phyloP scores from a whole-genome alignment of 2,797 vertebrate genomes.

The Percopsis omiscomaycus region DNA sequence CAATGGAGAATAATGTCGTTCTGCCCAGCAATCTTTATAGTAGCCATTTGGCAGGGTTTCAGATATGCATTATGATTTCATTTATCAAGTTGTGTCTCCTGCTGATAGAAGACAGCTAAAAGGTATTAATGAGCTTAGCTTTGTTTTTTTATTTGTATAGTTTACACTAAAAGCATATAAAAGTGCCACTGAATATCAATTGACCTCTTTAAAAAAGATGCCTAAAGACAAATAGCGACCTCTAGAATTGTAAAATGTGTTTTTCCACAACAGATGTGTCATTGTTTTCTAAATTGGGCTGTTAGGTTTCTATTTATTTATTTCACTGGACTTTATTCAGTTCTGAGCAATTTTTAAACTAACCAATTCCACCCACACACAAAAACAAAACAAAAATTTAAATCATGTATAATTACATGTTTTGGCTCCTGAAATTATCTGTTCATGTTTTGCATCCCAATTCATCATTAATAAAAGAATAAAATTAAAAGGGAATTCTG shows the following conservation, averaged over 20 bases:
- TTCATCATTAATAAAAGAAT: constrained; percentile 65
- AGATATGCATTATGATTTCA: constrained; percentile 57
- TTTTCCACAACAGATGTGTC: not conserved
- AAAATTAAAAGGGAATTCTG: constrained; percentile 63
- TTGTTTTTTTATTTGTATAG: constrained; percentile 11
- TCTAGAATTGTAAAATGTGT: not conserved
- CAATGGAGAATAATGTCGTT: constrained; percentile 51
- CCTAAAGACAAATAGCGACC: not conserved
- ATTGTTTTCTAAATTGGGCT: constrained; percentile 17
- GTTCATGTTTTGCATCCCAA: constrained; percentile 58
- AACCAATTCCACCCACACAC: not conserved
- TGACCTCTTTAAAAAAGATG: constrained; percentile 3
- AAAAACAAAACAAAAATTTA: constrained; percentile 6
- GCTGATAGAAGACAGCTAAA: constrained; percentile 25
- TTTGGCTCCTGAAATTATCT: constrained; percentile 38
- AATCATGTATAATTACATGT: constrained; percentile 1
- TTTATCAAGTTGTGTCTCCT: constrained; percentile 40
- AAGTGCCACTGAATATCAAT: constrained; percentile 13
- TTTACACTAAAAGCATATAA: constrained; percentile 18
- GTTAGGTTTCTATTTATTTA: constrained; percentile 30
- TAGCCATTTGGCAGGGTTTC: constrained; percentile 64
- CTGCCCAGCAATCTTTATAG: constrained; percentile 54
- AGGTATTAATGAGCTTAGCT: not conserved
- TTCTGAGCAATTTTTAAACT: constrained; percentile 14
- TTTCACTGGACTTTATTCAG: constrained; percentile 31